These are phyloP conservation scores for Lophura nycthemera DNA, from an alignment of 2,113 vertebrate species.

Conservation along the genomic window DNA sequence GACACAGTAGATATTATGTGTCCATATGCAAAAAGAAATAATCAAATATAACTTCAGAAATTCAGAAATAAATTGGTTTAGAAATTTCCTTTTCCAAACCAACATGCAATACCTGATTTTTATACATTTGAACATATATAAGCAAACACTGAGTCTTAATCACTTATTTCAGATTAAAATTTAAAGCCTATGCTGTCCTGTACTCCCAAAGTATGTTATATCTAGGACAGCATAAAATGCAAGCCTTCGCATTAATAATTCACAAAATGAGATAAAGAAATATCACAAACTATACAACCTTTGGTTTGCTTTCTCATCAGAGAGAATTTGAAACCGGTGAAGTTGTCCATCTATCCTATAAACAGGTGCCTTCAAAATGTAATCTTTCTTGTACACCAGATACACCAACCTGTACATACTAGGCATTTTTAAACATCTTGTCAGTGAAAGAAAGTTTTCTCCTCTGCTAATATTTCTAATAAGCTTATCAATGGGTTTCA, in stretches of 20 bases:
- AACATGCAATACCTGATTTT: neutral
- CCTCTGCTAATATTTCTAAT: neutral
- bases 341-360: neutral
- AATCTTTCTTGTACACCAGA: neutral
- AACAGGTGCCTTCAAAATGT: neutral
- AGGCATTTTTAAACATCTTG: neutral
- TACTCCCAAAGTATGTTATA: neutral
- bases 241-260: neutral
- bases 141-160: neutral
- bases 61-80: neutral
- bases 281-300: neutral
- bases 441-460: neutral
- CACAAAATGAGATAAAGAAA: neutral
- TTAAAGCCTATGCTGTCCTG: neutral
- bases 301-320: neutral
- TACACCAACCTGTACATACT: neutral
- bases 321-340: neutral
- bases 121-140: neutral
- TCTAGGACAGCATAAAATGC: neutral
- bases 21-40: neutral
- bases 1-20: neutral
- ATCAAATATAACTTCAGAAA: neutral
- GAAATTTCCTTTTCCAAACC: neutral
- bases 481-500: neutral
- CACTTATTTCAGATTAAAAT: neutral